phyloP scores from a whole-genome alignment of 2,888 invertebrate genomes.

The Lasioglossum oenotherae region DNA sequence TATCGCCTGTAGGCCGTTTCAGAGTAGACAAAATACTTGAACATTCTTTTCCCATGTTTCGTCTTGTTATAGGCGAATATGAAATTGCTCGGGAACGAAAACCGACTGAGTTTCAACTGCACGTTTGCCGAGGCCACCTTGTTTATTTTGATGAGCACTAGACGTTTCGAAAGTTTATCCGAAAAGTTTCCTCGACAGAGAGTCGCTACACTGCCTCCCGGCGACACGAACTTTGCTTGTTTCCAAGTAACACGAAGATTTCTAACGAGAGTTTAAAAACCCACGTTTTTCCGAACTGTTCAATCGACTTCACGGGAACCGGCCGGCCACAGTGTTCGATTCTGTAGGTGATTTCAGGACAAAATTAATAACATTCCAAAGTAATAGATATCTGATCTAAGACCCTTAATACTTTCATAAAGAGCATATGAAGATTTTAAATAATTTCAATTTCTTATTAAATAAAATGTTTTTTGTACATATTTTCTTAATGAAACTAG shows the following conservation, averaged over 20 bases:
- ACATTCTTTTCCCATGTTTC: neutral
- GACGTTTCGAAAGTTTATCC: neutral
- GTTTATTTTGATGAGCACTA: conserved; percentile 16
- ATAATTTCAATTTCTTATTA: no score
- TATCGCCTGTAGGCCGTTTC: no score
- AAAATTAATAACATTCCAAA: no score
- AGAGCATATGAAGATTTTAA: no score
- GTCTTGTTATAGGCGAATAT: neutral
- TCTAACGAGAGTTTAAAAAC: neutral
- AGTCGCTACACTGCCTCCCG: neutral
- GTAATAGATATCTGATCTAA: no score
- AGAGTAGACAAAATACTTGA: neutral
- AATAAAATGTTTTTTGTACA: no score
- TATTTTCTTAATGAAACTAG: no score
- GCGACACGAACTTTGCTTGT: conserved; percentile 25
- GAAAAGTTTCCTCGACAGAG: neutral
- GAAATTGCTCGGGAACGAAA: neutral
- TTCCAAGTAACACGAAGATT: conserved; percentile 24
- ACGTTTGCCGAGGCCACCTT: neutral
- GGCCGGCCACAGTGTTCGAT: neutral
- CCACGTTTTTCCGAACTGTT: conserved; percentile 21
- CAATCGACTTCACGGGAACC: conserved; percentile 24
- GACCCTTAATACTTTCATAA: no score
- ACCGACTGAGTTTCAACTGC: neutral
- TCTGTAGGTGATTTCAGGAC: no score